Evolutionary conservation across 2,888 invertebrate genomes (phyloP), one percentile per base, ranked within the genome.

Genomic region (Agapostemon virescens): DNA sequence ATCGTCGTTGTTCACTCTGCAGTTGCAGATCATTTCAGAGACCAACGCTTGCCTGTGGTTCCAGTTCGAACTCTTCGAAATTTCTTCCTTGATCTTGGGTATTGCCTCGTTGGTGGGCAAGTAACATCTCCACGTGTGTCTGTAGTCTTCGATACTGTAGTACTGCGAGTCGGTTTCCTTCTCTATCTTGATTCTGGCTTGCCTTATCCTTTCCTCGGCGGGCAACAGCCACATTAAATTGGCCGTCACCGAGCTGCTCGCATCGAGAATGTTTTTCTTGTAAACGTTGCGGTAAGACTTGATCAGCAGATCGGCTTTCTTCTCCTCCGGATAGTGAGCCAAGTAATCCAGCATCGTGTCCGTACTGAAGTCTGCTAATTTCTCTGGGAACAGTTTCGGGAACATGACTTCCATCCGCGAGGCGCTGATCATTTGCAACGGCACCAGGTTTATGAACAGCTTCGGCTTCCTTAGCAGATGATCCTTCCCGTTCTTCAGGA

Each of bases 1-100:
- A 0, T 88, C 61, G 69, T 92, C 90, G 13, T 90, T 69, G 66
- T 93, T 92, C 15, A 92, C 80, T 33, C 85, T 88, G 58, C 92
- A 93, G 17, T 84, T 86, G 33, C 79, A 86, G 3, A 93, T 83
- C 87, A 93, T 86, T 11, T 86, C 84, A 0, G 73, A 33, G 0
- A 91, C 68, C 2, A 91, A 61, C 0, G 26, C 15, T 1, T 77
- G 26, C 33, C 92, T 86, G 0, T 68, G 63, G 0, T 79, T 49
- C 4, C 71, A 33, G 3, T 81, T 64, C 1, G 88, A 79, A 5
- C 81, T 69, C 36, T 73, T 87, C 0, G 66, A 4, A 9, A 92
- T 90, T 40, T 90, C 81, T 0, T 61, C 13, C 49, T 87, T 91
- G 3, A 92, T 79, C 5, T 70, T 7, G 0, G 87, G 77, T 40